Percentiles rank a stretch among this genome's conserved stretches.
These are phyloP conservation scores for Calliscelio sp. DNA, from an alignment of 2,888 invertebrate species.

Conservation along the genomic window DNA sequence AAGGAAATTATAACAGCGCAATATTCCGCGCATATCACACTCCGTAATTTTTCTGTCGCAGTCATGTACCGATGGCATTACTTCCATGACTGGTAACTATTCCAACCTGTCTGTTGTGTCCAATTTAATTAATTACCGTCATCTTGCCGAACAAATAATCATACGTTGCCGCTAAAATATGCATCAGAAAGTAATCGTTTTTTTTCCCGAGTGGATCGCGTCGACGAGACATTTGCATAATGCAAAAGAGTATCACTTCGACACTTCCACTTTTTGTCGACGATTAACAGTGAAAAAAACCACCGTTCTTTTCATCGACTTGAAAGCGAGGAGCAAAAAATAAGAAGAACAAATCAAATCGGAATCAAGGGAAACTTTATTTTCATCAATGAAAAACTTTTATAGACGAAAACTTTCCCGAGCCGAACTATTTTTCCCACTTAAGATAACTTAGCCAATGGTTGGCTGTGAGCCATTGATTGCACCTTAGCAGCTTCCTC, in stretches of 20 bases:
- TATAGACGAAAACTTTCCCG: conserved; percentile 66
- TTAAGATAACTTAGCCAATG: conserved; percentile 82
- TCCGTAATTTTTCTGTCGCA: neutral
- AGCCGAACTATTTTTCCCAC: conserved; percentile 84
- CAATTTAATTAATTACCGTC: conserved; percentile 33
- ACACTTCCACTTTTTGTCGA: too few species aligned
- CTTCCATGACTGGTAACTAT: conserved; percentile 38
- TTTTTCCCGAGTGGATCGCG: too few species aligned
- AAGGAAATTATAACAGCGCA: conserved; percentile 27
- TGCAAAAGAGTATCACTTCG: neutral
- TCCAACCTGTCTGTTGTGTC: conserved; percentile 13
- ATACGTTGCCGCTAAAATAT: conserved; percentile 10
- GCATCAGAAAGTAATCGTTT: too few species aligned
- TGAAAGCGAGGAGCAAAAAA: too few species aligned
- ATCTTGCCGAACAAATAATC: conserved; percentile 22
- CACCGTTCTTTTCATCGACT: too few species aligned
- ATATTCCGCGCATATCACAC: conserved; percentile 2
- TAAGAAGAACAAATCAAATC: too few species aligned
- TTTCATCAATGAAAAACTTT: conserved; percentile 64
- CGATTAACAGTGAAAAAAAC: too few species aligned
- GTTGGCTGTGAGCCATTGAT: conserved; percentile 84
- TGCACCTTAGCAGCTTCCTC: conserved; percentile 85
- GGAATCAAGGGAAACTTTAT: conserved; percentile 11
- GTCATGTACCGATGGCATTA: conserved; percentile 29
- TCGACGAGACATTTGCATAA: neutral